Evolutionary conservation across 2,113 vertebrate genomes (phyloP), one percentile per base, ranked within the genome.

Genomic region (Rhea pennata): DNA sequence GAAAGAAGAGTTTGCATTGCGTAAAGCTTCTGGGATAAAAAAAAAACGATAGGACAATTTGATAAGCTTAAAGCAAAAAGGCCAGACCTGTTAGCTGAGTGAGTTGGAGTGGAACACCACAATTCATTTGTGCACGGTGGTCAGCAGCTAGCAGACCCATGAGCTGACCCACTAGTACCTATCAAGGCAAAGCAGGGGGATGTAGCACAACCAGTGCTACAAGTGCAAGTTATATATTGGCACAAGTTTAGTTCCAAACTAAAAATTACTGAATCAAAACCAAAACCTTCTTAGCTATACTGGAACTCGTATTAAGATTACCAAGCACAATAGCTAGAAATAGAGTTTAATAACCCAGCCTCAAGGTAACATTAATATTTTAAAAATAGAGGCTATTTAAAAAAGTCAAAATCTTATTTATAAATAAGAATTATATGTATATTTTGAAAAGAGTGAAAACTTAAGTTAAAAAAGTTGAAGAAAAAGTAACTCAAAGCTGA

Each of bases 351-450:
- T 10, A 26, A 50, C 13, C 3, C 2, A 27, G 14, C 70, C 70
- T 65, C 36, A 20, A 53, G 5, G 11, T 66, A 64, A 29, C 5
- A 61, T 6, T 42, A 50, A 73, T 69, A 61, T 48, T 70, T 44
- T 78, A 75, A 53, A 89, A 36, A 58, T 0, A 46, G 42, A 93
- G 62, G 0, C 1, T 24, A 0, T 39, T 6, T 4, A 62, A 74
- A 42, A 84, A 71, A 1, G 40, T 16, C 5, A 56, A 19, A n/a
- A 58, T 67, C 39, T 53, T 3, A 6, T 12, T 69, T 62, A 59
- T 16, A 64, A 29, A 56, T 31, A 56, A 56, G 54, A 56, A 56
- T 56, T 56, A 56, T 29, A 56, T 29, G 9, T 76, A 69, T 27
- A 46, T 1, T 1, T 40, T 36, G 39, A 44, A 36, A 50, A 71